These are phyloP conservation scores for Xestobium rufovillosum DNA, from an alignment of 2,888 invertebrate genomes.

Conservation along the genomic window DNA sequence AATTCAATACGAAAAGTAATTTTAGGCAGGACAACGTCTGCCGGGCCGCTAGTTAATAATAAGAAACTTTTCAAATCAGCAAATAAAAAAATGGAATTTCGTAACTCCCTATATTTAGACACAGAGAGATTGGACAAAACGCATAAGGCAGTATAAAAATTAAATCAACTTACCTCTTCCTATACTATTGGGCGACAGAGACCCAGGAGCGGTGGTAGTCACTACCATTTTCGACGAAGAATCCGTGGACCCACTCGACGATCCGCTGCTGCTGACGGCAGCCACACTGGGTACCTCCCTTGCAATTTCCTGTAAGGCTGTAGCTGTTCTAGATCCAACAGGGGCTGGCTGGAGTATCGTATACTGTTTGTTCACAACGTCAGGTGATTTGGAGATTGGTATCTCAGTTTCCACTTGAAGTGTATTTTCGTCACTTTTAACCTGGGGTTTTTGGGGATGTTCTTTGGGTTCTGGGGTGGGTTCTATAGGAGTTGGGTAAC, in stretches of 20 bases:
- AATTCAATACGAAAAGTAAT: too few relatives aligned
- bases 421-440: too few relatives aligned
- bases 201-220: slow-evolving; percentile 36
- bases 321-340: slow-evolving; percentile 71
- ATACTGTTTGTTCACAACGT: slow-evolving; percentile 66
- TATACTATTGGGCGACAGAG: slow-evolving; percentile 69
- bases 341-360: slow-evolving; percentile 81
- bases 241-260: slow-evolving; percentile 34
- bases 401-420: slow-evolving; percentile 38
- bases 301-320: slow-evolving; percentile 66
- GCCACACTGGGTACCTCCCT: slow-evolving; percentile 58
- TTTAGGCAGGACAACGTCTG: too few relatives aligned
- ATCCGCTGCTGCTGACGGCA: slow-evolving; percentile 23
- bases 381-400: slow-evolving; percentile 38
- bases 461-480: slow-evolving; percentile 32
- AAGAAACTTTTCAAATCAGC: too few relatives aligned
- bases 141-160: too few relatives aligned
- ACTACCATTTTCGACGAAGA: slow-evolving; percentile 35
- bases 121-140: too few relatives aligned
- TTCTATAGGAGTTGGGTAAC: slow-evolving; percentile 50
- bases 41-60: too few relatives aligned
- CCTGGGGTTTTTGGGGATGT: slow-evolving; percentile 35
- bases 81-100: too few relatives aligned
- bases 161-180: slow-evolving; percentile 61
- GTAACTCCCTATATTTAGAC: too few relatives aligned